phyloP scores from a whole-genome alignment of 1,140 invertebrate species.

The Drosophila tristis region DNA sequence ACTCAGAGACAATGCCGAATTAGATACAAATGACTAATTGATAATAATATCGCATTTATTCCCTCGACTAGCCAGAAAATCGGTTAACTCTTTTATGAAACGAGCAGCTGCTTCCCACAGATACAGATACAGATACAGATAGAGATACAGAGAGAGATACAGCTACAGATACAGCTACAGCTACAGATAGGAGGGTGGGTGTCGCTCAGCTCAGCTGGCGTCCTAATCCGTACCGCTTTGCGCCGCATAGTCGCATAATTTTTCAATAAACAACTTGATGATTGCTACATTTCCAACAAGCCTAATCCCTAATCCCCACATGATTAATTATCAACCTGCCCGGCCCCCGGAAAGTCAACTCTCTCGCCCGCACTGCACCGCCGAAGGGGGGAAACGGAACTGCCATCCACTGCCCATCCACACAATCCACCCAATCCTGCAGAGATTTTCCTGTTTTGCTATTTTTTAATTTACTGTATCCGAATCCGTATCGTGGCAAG shows the following conservation, averaged over 20 bases:
- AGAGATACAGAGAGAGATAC: no score
- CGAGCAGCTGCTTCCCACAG: conserved; percentile 22
- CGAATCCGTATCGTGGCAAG: not conserved
- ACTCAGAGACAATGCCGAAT: conserved; percentile 44
- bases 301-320: conserved; percentile 67
- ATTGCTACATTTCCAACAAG: conserved; percentile 64
- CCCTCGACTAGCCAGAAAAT: conserved; percentile 13
- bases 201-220: conserved; percentile 19
- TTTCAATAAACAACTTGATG: conserved; percentile 72
- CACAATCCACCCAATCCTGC: conserved; percentile 27
- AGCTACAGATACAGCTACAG: no score
- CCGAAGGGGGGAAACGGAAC: conserved; percentile 22
- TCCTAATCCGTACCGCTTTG: conserved; percentile 1
- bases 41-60: conserved; percentile 75
- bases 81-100: conserved; percentile 59
- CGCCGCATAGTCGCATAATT: conserved; percentile 65
- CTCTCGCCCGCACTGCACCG: conserved; percentile 23
- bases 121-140: not conserved
- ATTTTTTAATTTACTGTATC: conserved; percentile 74
- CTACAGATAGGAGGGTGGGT: conserved; percentile 4
- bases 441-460: conserved; percentile 50
- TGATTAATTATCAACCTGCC: conserved; percentile 81
- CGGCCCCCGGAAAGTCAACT: conserved; percentile 17
- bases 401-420: no score
- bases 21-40: conserved; percentile 70